phyloP scores from a whole-genome alignment of 2,888 invertebrate species.

The Phorcus lineatus region DNA sequence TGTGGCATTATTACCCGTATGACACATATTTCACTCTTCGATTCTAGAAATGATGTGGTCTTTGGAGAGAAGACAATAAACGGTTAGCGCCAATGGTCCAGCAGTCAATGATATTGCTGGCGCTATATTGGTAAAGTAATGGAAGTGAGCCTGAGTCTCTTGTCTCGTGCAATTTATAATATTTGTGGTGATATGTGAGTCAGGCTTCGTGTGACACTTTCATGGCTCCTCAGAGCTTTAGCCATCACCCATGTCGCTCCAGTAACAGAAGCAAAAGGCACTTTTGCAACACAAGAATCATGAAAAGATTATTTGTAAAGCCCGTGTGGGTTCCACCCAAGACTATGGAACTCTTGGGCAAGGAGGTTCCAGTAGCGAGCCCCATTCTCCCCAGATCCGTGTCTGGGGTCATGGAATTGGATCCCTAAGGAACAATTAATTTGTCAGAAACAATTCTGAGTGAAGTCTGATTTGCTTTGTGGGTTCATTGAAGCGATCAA shows the following conservation, averaged over 20 bases:
- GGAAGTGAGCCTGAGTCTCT: not conserved
- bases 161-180: conserved; percentile 19
- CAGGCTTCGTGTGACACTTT: conserved; percentile 11
- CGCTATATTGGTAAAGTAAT: no score
- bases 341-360: not conserved
- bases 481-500: not conserved
- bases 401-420: not conserved
- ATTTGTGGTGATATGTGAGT: conserved; percentile 4
- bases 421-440: conserved; percentile 26
- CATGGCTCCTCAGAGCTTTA: conserved; percentile 12
- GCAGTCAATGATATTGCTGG: no score
- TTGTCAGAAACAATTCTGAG: conserved; percentile 28
- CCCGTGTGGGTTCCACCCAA: not conserved
- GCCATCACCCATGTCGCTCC: not conserved
- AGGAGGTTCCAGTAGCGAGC: not conserved
- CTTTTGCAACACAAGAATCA: not conserved
- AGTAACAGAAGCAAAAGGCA: conserved; percentile 15
- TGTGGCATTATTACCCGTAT: no score
- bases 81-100: no score
- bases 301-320: conserved; percentile 15
- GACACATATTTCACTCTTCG: no score
- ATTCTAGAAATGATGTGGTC: no score
- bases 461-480: conserved; percentile 17
- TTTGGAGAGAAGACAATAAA: no score
- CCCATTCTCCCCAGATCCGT: not conserved